These are phyloP conservation scores for Pluvialis apricaria DNA, from an alignment of 2,113 vertebrate genomes.

Conservation along the genomic window DNA sequence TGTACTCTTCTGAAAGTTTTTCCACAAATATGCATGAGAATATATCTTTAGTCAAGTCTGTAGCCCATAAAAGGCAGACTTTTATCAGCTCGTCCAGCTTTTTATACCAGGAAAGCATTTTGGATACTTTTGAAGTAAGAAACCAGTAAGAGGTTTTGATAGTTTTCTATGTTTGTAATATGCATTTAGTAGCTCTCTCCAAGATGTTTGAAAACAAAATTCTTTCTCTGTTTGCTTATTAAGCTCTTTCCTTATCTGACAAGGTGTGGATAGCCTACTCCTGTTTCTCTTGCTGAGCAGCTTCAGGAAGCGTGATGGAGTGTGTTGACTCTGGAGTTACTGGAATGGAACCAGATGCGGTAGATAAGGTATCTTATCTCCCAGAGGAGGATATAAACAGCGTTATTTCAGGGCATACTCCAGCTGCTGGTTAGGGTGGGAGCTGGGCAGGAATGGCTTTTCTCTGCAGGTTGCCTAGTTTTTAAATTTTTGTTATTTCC, in stretches of 20 bases:
- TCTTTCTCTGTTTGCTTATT: neutral
- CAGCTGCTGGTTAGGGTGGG: neutral
- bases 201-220: neutral
- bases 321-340: neutral
- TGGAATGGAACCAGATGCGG: neutral
- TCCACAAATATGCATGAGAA: neutral
- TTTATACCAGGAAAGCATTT: neutral
- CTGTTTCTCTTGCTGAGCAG: neutral
- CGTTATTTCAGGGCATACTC: neutral
- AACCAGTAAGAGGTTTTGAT: neutral
- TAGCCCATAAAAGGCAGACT: neutral
- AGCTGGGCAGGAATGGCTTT: neutral
- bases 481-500: neutral
- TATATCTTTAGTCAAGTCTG: neutral
- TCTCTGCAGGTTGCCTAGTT: neutral
- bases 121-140: neutral
- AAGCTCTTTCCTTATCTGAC: neutral
- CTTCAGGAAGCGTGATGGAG: neutral
- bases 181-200: neutral
- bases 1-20: neutral
- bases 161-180: neutral
- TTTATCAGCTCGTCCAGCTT: neutral
- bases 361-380: slow-evolving; percentile 3
- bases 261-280: neutral
- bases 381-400: neutral